Percentiles rank a stretch among this genome's conserved stretches.
Evolutionary conservation across 2,113 vertebrate genomes (phyloP).

Genomic region (Ailuropoda melanoleuca): DNA sequence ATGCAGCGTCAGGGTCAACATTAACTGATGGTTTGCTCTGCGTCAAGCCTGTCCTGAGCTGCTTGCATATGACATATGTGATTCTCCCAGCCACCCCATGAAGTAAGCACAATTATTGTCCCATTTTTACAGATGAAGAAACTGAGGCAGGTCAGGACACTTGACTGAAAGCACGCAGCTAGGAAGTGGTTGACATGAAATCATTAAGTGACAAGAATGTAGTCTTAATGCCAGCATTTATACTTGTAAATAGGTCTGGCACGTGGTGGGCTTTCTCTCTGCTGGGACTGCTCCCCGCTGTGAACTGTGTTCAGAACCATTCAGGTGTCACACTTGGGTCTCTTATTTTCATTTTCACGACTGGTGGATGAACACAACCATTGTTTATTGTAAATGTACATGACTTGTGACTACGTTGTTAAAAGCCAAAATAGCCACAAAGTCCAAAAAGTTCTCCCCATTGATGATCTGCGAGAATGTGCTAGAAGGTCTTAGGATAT

Average conservation of each 20-base stretch:
- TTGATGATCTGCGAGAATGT: neutral
- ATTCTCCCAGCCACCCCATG: no score
- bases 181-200: neutral
- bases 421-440: neutral
- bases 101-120: neutral
- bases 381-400: neutral
- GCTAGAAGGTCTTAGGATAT: neutral
- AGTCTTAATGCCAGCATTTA: neutral
- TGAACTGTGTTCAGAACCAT: neutral
- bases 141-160: neutral
- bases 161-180: neutral
- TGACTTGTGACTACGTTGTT: neutral
- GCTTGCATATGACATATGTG: neutral
- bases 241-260: neutral
- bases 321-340: rapidly evolving
- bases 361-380: neutral
- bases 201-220: neutral
- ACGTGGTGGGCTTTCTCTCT: rapidly evolving
- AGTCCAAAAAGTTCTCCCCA: neutral
- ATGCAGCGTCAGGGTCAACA: rapidly evolving
- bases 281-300: rapidly evolving
- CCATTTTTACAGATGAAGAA: neutral
- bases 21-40: rapidly evolving
- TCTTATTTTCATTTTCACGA: neutral
- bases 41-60: rapidly evolving